Conservation (phyloP, 30 jellyfish, hydroid and myxozoan genomes). For the Kudoa iwatai region DNA sequence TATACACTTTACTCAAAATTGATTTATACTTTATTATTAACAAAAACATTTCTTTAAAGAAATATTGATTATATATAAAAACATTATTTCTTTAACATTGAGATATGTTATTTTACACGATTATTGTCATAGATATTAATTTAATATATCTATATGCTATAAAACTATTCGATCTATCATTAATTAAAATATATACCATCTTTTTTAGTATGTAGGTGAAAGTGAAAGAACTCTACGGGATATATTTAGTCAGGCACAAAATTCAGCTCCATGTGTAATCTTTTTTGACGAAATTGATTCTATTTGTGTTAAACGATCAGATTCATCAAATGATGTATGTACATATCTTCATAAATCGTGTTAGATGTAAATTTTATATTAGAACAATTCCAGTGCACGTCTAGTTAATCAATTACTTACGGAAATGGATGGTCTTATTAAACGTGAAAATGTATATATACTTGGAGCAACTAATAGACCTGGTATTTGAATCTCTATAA, state of each 20-base stretch:
- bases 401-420: conserved; percentile 79
- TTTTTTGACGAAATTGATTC: conserved; percentile 95
- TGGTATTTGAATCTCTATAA: too few relatives aligned
- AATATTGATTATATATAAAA: too few relatives aligned
- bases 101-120: too few relatives aligned
- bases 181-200: background rate
- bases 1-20: too few relatives aligned
- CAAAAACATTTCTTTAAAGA: too few relatives aligned
- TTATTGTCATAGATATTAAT: too few relatives aligned
- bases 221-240: conserved; percentile 91
- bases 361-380: conserved; percentile 8
- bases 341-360: too few relatives aligned
- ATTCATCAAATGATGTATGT: conserved; percentile 25
- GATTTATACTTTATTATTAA: too few relatives aligned
- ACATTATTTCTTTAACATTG: too few relatives aligned
- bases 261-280: conserved; percentile 74
- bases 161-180: too few relatives aligned
- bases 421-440: conserved; percentile 85
- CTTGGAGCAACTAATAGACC: conserved; percentile 99
- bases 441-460: conserved; percentile 37
- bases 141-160: too few relatives aligned
- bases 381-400: conserved; percentile 18
- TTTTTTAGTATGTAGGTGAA: conserved; percentile 76
- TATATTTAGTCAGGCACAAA: conserved; percentile 63
- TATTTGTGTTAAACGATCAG: conserved; percentile 55